These are phyloP conservation scores for Willowsia nigromaculata DNA, from an alignment of 2,888 invertebrate genomes.

Conservation along the genomic window DNA sequence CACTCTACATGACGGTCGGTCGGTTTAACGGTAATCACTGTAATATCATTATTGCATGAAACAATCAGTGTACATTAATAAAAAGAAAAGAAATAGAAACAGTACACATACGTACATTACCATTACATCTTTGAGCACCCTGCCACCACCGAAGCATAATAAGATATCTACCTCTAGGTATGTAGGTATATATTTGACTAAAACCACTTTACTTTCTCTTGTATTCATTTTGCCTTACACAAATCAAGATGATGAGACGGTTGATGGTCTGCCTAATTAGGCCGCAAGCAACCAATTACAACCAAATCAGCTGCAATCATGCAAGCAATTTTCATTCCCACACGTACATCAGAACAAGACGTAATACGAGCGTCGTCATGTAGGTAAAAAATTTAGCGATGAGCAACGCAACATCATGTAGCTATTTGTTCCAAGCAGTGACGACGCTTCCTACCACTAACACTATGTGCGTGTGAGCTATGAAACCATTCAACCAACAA, in stretches of 20 bases:
- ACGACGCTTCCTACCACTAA: not conserved
- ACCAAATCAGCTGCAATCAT: constrained; percentile 67
- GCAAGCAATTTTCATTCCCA: constrained; percentile 70
- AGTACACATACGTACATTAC: not conserved
- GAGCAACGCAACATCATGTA: not conserved
- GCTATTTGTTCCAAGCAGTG: constrained; percentile 2
- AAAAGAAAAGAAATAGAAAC: not conserved
- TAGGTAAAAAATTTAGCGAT: not conserved
- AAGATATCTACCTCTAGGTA: not conserved
- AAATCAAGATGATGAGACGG: constrained; percentile 68
- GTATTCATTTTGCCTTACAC: constrained; percentile 56
- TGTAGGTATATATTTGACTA: not conserved
- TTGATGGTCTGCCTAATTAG: constrained; percentile 70
- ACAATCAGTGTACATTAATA: constrained; percentile 50
- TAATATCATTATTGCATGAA: constrained; percentile 67
- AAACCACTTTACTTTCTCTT: constrained; percentile 65
- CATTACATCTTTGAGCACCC: constrained; percentile 12
- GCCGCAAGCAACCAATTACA: constrained; percentile 73
- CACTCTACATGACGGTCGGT: constrained; percentile 44
- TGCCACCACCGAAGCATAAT: constrained; percentile 5
- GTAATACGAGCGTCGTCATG: not conserved
- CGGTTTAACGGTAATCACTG: constrained; percentile 70
- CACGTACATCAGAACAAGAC: constrained; percentile 47
- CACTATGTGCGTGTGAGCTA: not conserved
- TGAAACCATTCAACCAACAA: constrained; percentile 43